phyloP scores from a whole-genome alignment of 2,888 invertebrate genomes.

The Apotomis betuletana region DNA sequence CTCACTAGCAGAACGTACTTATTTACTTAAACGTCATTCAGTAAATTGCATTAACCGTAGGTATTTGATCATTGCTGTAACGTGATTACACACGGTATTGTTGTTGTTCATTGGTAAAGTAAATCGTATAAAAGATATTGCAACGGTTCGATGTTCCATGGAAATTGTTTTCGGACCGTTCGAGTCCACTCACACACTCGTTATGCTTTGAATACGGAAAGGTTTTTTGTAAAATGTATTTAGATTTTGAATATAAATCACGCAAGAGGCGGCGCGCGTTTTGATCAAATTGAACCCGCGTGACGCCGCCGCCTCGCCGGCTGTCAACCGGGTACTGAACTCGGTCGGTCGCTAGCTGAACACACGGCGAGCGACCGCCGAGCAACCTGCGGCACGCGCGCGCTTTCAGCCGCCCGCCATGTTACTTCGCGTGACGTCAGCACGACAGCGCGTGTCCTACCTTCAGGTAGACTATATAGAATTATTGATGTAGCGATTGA shows the following conservation, averaged over 20 bases:
- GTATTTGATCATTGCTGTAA: constrained; percentile 43
- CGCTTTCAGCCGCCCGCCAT: constrained; percentile 70
- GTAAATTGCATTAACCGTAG: constrained; percentile 47
- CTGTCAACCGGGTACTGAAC: constrained; percentile 83
- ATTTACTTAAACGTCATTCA: constrained; percentile 46
- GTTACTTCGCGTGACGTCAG: constrained; percentile 72
- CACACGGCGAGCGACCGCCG: constrained; percentile 42
- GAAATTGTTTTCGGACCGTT: constrained; percentile 11
- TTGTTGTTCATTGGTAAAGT: constrained; percentile 55
- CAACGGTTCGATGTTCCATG: constrained; percentile 48
- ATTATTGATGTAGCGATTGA: neutral
- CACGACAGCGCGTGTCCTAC: constrained; percentile 45
- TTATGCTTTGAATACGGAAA: constrained; percentile 53
- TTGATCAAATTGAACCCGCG: constrained; percentile 55
- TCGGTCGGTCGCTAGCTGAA: constrained; percentile 46
- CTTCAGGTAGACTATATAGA: constrained; percentile 27
- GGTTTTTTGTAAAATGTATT: constrained; percentile 70
- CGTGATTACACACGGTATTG: constrained; percentile 48
- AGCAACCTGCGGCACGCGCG: constrained; percentile 67
- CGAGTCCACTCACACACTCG: constrained; percentile 27
- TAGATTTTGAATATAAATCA: constrained; percentile 67
- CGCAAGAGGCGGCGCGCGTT: constrained; percentile 79
- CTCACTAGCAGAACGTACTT: constrained; percentile 47
- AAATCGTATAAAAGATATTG: constrained; percentile 69
- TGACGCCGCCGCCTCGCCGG: constrained; percentile 80